Evolutionary conservation across 2,888 invertebrate species (phyloP).

Genomic region (Cremastobaeus sp.): DNA sequence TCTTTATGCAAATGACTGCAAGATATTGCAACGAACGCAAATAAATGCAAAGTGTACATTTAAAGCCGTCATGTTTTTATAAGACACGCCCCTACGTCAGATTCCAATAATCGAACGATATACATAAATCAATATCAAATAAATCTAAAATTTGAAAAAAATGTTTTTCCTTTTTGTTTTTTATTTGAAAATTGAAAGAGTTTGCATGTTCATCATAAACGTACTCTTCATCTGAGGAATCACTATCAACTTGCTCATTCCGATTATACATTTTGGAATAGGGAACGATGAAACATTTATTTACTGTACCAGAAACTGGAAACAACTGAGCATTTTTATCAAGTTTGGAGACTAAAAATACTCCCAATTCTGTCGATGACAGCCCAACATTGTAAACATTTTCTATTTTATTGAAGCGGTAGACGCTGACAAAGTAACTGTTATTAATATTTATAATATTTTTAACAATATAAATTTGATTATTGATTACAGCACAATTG

Average conservation of each 20-base stretch:
- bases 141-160: no score
- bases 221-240: conserved; percentile 15
- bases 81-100: no score
- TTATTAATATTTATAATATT: conserved; percentile 2
- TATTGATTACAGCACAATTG: conserved; percentile 1
- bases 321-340: not conserved
- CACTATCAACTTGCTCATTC: not conserved
- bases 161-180: no score
- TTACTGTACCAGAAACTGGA: not conserved
- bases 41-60: no score
- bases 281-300: conserved; percentile 18
- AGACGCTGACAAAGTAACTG: conserved; percentile 2
- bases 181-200: no score
- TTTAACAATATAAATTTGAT: conserved; percentile 2
- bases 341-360: conserved; percentile 10
- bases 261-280: not conserved
- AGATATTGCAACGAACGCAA: no score
- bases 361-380: no score
- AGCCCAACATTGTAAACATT: conserved; percentile 24
- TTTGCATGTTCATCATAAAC: conserved; percentile 4
- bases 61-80: no score
- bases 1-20: no score
- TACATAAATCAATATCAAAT: no score
- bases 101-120: no score
- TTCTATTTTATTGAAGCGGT: conserved; percentile 5